Conservation (phyloP, 2,797 vertebrate genomes). For the Hephaestus fuliginosus region DNA sequence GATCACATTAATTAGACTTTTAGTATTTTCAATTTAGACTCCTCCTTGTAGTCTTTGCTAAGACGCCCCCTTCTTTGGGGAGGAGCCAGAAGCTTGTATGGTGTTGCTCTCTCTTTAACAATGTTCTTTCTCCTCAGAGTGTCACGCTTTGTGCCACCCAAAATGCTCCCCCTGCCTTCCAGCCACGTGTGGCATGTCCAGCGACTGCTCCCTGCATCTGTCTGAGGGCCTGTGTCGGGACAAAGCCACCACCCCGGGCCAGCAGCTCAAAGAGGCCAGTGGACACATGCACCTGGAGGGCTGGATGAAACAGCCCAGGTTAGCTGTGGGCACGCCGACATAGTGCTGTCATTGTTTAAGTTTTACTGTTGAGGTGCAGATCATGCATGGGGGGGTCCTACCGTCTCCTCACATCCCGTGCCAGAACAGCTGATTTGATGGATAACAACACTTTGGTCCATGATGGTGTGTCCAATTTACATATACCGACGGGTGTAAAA, state of each 20-base stretch:
- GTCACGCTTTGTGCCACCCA: conserved; percentile 97
- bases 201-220: conserved; percentile 94
- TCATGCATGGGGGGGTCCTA: not conserved
- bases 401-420: not conserved
- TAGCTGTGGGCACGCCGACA: not conserved
- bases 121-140: conserved; percentile 85
- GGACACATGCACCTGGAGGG: conserved; percentile 93
- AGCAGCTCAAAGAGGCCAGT: conserved; percentile 92
- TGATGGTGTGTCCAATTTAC: not conserved
- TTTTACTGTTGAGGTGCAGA: not conserved
- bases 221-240: conserved; percentile 93
- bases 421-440: not conserved
- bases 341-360: not conserved
- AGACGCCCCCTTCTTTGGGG: not conserved
- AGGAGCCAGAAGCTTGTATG: not conserved
- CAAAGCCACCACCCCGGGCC: conserved; percentile 91
- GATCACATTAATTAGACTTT: too few relatives aligned
- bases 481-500: not conserved
- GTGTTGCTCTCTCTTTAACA: not conserved
- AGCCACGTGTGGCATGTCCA: conserved; percentile 95
- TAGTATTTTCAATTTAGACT: not conserved
- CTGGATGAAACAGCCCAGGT: conserved; percentile 99
- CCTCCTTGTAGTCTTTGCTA: not conserved
- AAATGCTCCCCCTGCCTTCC: conserved; percentile 98
- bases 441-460: not conserved